Conservation (phyloP, 2,113 vertebrate species). For the crab-eating macaque (Macaca fascicularis) region T2T-MFA8v1.1 NC_088390.1:10389001-10389500, state of each 20-base stretch:
- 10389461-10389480: background rate
- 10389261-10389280: background rate
- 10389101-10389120: background rate
- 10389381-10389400: background rate
- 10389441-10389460: background rate
- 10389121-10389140: background rate
- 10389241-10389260: rapidly evolving
- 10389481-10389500: background rate
- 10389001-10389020: background rate
- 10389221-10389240: background rate
- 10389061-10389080: background rate
- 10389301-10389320: background rate
- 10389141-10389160: rapidly evolving
- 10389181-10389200: background rate
- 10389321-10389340: background rate
- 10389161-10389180: background rate
- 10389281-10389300: background rate
- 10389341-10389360: background rate
- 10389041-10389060: background rate
- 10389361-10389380: background rate
- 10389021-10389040: background rate
- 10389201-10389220: rapidly evolving
- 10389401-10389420: no score
- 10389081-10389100: background rate
- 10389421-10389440: background rate